phyloP scores from a whole-genome alignment of 2,888 invertebrate genomes.

The Ecdyonurus torrentis region DNA sequence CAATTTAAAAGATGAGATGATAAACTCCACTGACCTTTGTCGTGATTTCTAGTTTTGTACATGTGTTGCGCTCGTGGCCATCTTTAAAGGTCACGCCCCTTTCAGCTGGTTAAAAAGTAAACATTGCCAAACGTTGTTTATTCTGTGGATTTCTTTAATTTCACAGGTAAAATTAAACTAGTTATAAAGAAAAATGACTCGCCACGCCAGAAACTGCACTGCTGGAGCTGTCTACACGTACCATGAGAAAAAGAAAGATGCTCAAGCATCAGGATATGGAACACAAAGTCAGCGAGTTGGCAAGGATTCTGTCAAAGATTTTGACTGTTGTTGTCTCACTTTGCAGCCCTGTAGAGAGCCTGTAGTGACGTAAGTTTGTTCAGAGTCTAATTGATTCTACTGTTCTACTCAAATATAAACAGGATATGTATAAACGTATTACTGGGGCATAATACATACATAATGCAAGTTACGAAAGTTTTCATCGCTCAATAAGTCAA shows the following conservation, averaged over 20 bases:
- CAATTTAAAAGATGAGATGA: neutral
- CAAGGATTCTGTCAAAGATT: constrained; percentile 87
- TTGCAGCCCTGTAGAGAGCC: constrained; percentile 92
- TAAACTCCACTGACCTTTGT: neutral
- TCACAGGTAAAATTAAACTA: too few species aligned
- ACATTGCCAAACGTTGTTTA: neutral
- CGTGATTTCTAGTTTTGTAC: neutral
- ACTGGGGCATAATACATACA: too few species aligned
- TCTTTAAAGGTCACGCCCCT: neutral
- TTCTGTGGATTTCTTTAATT: too few species aligned
- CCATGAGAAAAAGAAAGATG: constrained; percentile 93
- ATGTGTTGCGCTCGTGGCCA: neutral
- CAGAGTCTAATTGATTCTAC: too few species aligned
- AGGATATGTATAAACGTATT: too few species aligned
- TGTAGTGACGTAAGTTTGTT: constrained; percentile 70
- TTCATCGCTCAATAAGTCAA: too few species aligned
- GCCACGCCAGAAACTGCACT: constrained; percentile 96
- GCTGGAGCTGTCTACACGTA: constrained; percentile 98
- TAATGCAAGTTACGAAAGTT: too few species aligned
- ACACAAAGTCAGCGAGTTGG: constrained; percentile 72
- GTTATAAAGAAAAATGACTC: constrained; percentile 46
- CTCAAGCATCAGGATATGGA: constrained; percentile 85
- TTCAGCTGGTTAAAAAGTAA: neutral
- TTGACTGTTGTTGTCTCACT: constrained; percentile 94
- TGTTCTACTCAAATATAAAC: too few species aligned